phyloP scores from a whole-genome alignment of 2,113 vertebrate species.

The Tragelaphus imberbis region DNA sequence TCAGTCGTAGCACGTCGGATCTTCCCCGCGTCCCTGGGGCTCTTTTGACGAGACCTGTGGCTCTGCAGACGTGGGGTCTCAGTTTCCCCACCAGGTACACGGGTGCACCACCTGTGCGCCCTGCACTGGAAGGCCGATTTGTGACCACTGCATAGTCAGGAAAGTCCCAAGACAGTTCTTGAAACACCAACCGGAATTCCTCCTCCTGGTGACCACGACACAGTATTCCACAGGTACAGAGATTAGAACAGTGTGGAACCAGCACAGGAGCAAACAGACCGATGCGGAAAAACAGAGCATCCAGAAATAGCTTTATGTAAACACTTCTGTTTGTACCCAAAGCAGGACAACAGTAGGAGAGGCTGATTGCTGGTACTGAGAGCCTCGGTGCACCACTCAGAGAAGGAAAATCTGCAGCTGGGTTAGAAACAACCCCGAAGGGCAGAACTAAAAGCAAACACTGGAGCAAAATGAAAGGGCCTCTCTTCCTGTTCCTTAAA shows the following conservation, averaged over 20 bases:
- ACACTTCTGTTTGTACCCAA: neutral
- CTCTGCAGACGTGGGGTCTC: neutral
- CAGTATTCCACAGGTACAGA: neutral
- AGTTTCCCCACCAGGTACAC: neutral
- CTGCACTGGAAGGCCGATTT: neutral
- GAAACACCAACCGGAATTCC: neutral
- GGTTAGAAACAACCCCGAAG: neutral
- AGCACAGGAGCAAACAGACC: neutral
- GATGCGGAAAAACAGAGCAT: rapidly evolving
- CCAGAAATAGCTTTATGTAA: neutral
- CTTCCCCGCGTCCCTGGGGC: rapidly evolving
- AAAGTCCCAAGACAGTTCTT: neutral
- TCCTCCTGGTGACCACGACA: neutral
- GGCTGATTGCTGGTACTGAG: rapidly evolving
- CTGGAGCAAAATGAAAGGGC: neutral
- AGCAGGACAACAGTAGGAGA: neutral
- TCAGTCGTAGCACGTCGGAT: rapidly evolving
- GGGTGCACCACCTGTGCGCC: neutral
- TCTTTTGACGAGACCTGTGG: rapidly evolving
- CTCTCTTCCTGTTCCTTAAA: neutral
- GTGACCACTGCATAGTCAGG: neutral
- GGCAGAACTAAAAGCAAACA: neutral
- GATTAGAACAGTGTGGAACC: rapidly evolving
- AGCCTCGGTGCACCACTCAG: rapidly evolving
- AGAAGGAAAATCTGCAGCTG: neutral